These are phyloP conservation scores for Prionailurus bengalensis DNA, from an alignment of 2,113 vertebrate species.

Conservation along the genomic window DNA sequence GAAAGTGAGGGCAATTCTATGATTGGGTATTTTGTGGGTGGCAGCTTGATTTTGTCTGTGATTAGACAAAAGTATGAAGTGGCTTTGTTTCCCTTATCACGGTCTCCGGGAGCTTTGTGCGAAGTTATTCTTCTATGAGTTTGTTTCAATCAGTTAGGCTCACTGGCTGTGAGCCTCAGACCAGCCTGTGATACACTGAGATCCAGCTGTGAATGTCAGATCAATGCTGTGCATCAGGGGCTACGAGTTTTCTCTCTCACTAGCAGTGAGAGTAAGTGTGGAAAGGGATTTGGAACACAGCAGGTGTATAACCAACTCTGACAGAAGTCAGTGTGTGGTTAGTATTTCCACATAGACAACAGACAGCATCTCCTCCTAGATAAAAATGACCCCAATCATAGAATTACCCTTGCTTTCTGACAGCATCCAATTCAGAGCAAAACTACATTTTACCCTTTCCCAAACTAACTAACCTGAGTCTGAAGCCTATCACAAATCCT, in stretches of 20 bases:
- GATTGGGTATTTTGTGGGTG: neutral
- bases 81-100: neutral
- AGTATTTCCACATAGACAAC: neutral
- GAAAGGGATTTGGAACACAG: neutral
- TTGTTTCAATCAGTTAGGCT: neutral
- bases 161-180: neutral
- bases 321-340: neutral
- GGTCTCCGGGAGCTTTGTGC: neutral
- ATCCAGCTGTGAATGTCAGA: fast-evolving
- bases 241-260: neutral
- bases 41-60: neutral
- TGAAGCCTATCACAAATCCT: neutral
- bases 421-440: neutral
- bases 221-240: neutral
- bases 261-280: neutral
- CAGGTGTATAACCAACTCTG: neutral
- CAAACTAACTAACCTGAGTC: neutral
- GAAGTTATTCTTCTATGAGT: neutral
- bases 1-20: neutral
- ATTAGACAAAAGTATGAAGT: neutral
- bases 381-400: neutral
- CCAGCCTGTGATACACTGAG: neutral
- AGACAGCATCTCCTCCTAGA: neutral
- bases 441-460: neutral
- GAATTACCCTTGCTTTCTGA: neutral